A percentile compares a stretch with the other conserved stretches of the same genome.
phyloP scores from a whole-genome alignment of 2,888 invertebrate genomes.

The Seira musarum region DNA sequence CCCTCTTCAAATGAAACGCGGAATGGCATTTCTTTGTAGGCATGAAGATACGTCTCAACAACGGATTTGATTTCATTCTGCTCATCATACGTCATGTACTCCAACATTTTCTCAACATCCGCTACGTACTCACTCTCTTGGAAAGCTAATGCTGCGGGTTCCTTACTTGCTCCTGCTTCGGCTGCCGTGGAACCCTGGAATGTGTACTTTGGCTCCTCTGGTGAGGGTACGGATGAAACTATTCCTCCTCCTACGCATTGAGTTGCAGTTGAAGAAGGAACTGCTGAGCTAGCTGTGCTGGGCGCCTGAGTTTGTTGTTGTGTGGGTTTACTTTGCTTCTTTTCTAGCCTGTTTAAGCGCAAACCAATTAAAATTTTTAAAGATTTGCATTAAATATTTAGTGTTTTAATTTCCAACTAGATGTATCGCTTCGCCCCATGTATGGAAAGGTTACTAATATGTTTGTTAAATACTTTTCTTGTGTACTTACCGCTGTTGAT shows the following conservation, averaged over 20 bases:
- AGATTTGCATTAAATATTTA: not conserved
- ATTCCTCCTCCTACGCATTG: not conserved
- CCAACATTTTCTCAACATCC: conserved; percentile 63
- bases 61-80: conserved; percentile 69
- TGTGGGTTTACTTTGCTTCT: conserved; percentile 64
- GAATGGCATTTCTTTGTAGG: conserved; percentile 70
- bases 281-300: not conserved
- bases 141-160: conserved; percentile 42
- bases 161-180: conserved; percentile 14
- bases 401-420: not conserved
- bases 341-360: conserved; percentile 65
- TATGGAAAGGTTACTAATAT: not conserved
- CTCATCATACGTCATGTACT: conserved; percentile 67
- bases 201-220: conserved; percentile 44
- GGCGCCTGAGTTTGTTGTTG: not conserved
- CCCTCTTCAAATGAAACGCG: conserved; percentile 51
- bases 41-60: conserved; percentile 69
- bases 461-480: not conserved
- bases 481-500: conserved; percentile 66
- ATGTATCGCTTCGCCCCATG: not conserved
- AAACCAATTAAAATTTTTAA: too few relatives aligned
- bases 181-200: conserved; percentile 28
- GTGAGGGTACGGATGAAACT: conserved; percentile 2
- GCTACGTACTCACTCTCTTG: conserved; percentile 62
- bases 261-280: not conserved